Evolutionary conservation across 53 echinoderm and acorn worm genomes (phyloP).

Genomic region (Actinopyga echinites): DNA sequence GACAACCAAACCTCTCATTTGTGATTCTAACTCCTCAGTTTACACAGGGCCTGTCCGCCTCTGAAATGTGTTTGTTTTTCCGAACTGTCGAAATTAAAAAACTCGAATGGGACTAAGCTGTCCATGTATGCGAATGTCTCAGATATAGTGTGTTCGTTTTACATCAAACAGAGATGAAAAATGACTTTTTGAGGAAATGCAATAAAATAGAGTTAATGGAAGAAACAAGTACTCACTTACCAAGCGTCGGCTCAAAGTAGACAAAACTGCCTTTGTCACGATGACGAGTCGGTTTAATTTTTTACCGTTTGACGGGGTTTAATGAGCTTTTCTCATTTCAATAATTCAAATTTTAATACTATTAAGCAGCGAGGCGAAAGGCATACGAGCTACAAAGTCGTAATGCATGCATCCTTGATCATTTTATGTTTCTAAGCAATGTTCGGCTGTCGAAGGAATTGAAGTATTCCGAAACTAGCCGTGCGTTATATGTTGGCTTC

Average conservation of each 20-base stretch:
- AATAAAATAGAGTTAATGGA: conserved; percentile 28
- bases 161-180: conserved; percentile 23
- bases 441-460: too few relatives aligned
- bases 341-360: conserved; percentile 38
- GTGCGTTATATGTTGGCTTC: too few relatives aligned
- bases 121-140: conserved; percentile 22
- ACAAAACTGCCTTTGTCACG: background rate
- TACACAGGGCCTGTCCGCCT: conserved; percentile 21
- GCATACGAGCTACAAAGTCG: background rate
- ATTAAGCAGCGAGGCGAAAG: conserved; percentile 32
- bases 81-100: conserved; percentile 42
- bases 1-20: background rate
- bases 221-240: conserved; percentile 23
- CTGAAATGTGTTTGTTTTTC: conserved; percentile 37
- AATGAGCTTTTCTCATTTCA: conserved; percentile 16
- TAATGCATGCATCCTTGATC: too few relatives aligned
- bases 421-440: too few relatives aligned
- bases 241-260: background rate
- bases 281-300: conserved; percentile 22
- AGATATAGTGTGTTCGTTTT: background rate
- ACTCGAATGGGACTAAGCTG: conserved; percentile 17
- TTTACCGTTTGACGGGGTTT: conserved; percentile 19
- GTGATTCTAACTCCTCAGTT: conserved; percentile 25
- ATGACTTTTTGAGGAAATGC: conserved; percentile 24
- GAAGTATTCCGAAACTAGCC: too few relatives aligned